phyloP scores from a whole-genome alignment of 2,113 vertebrate species.

The Anguilla rostrata region DNA sequence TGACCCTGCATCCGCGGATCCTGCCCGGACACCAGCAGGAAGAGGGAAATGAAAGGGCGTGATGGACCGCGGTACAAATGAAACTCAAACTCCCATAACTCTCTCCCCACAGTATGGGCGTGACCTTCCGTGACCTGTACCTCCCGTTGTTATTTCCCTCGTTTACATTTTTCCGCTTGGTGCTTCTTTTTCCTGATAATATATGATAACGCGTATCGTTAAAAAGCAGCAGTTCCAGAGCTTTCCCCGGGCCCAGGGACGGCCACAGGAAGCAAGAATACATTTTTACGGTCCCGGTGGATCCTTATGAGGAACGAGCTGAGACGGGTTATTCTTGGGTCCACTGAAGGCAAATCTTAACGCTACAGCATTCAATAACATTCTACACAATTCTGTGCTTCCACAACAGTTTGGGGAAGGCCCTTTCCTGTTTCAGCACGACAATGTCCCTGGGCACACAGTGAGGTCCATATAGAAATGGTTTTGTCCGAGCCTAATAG shows the following conservation, averaged over 20 bases:
- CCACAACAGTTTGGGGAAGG: too few species aligned
- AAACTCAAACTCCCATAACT: background rate
- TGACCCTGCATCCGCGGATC: conserved; percentile 5
- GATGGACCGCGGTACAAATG: conserved; percentile 4
- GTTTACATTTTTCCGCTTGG: background rate
- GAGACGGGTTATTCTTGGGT: background rate
- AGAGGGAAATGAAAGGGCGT: background rate
- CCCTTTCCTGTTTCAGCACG: too few species aligned
- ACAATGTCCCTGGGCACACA: too few species aligned
- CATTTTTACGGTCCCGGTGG: conserved; percentile 20
- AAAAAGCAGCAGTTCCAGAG: background rate
- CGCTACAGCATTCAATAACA: too few species aligned
- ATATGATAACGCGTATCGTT: conserved; percentile 28
- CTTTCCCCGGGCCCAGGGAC: background rate
- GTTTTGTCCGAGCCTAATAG: too few species aligned
- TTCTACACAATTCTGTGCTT: too few species aligned
- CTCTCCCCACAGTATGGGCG: background rate
- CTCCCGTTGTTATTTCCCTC: background rate
- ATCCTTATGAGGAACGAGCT: conserved; percentile 8
- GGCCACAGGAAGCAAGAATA: conserved; percentile 4
- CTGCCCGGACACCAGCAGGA: background rate
- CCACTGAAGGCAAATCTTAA: too few species aligned
- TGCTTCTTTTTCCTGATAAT: conserved; percentile 17
- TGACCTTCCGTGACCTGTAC: background rate
- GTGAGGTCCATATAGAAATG: too few species aligned